phyloP scores from a whole-genome alignment of 92 coral and sea anemone species.

The Palythoa heliodiscus region DNA sequence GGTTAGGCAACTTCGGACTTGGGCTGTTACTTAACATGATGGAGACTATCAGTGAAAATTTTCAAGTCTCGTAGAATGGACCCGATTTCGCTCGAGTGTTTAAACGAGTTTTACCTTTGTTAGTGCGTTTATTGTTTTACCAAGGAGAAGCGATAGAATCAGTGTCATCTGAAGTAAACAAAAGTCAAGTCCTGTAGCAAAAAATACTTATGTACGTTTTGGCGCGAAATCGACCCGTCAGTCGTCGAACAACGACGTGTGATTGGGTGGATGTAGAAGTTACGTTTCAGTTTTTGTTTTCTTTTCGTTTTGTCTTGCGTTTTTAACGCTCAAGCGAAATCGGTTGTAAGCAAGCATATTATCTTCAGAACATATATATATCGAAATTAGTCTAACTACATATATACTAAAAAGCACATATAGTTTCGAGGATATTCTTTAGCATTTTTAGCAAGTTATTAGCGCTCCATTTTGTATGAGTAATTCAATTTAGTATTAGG shows the following conservation, averaged over 20 bases:
- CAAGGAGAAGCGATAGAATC: background rate
- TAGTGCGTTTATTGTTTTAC: background rate
- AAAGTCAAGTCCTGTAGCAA: background rate
- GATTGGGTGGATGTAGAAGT: background rate
- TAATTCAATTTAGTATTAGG: too few relatives aligned
- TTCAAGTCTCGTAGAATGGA: background rate
- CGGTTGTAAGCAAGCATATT: background rate
- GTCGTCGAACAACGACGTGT: background rate
- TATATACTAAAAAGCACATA: background rate
- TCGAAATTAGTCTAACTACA: background rate
- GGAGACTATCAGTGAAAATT: background rate
- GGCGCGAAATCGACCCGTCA: background rate
- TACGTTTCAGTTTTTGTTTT: too few relatives aligned
- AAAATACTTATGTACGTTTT: background rate
- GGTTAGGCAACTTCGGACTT: too few relatives aligned
- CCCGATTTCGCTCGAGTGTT: background rate
- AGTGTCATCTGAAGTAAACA: background rate
- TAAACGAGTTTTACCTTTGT: too few relatives aligned
- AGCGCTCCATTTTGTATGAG: too few relatives aligned
- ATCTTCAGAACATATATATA: background rate
- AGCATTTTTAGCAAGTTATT: too few relatives aligned
- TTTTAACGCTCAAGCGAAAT: background rate
- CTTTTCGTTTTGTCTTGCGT: background rate
- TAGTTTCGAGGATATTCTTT: too few relatives aligned
- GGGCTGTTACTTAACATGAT: background rate